Conservation (phyloP, 2,797 vertebrate genomes). For the Masticophis lateralis region DNA sequence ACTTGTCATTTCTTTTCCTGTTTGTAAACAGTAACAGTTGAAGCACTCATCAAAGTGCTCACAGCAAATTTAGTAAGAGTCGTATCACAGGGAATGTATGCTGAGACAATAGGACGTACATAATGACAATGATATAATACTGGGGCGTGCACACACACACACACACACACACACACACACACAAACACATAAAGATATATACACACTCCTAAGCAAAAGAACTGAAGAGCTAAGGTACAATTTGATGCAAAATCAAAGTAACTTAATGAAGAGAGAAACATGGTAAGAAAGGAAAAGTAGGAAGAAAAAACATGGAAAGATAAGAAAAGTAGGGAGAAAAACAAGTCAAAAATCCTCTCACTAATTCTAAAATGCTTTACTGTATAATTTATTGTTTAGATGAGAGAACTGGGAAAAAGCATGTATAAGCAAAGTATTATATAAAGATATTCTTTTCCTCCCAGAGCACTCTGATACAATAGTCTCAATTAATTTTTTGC, state of each 20-base stretch:
- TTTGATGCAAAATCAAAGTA: not conserved
- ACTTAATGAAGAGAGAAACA: not conserved
- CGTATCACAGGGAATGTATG: not conserved
- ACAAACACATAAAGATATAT: not conserved
- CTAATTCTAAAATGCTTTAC: not conserved
- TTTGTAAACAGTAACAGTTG: not conserved
- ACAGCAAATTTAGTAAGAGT: not conserved
- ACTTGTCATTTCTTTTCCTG: not conserved
- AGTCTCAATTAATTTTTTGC: not conserved
- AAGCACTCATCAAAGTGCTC: not conserved
- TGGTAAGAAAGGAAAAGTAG: not conserved
- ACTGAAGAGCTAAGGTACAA: not conserved
- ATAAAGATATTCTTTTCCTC: not conserved
- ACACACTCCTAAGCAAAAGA: not conserved
- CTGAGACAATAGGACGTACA: not conserved
- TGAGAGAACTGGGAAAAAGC: not conserved
- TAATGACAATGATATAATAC: not conserved
- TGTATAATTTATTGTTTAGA: not conserved
- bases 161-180: too few species aligned
- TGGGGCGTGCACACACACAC: not conserved
- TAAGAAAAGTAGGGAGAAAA: not conserved
- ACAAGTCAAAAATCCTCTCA: not conserved
- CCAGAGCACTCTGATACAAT: not conserved
- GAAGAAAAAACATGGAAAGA: not conserved
- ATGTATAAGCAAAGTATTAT: not conserved